phyloP scores from a whole-genome alignment of 1,140 invertebrate genomes.

The roundworm (Caenorhabditis elegans) region WBcel235 BX284605.5:8966001-8966500 shows the following conservation, averaged over 20 bases:
- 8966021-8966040: neutral
- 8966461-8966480: no score
- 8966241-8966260: no score
- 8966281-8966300: neutral
- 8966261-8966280: neutral
- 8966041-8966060: slow-evolving; percentile 35
- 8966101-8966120: slow-evolving; percentile 18
- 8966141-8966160: neutral
- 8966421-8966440: no score
- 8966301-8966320: neutral
- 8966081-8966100: slow-evolving; percentile 36
- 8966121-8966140: neutral
- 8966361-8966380: no score
- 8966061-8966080: slow-evolving; percentile 32
- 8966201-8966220: no score
- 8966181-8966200: neutral
- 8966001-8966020: neutral
- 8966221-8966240: no score
- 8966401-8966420: no score
- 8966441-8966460: no score
- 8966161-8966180: neutral
- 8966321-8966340: no score
- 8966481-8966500: no score
- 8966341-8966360: no score
- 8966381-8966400: no score